phyloP scores from a whole-genome alignment of 2,113 vertebrate species.

The Cyanoliseus patagonus region DNA sequence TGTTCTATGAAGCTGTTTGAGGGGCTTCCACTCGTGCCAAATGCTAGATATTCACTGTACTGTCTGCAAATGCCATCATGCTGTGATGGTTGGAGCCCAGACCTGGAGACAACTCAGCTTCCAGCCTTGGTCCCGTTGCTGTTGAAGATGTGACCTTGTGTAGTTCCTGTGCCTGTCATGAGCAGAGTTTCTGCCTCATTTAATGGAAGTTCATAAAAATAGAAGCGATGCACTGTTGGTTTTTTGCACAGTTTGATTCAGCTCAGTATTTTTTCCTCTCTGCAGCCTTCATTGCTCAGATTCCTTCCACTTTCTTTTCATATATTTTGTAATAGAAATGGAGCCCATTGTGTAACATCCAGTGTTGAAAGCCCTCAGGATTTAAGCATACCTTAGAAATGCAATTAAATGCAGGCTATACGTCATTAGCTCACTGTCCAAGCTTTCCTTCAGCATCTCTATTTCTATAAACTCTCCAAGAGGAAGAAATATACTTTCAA shows the following conservation, averaged over 20 bases:
- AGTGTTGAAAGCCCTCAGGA: neutral
- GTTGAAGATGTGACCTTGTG: neutral
- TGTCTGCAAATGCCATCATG: neutral
- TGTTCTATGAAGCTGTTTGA: neutral
- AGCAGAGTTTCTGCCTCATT: neutral
- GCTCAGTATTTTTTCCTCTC: neutral
- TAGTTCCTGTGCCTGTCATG: neutral
- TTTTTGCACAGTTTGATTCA: neutral
- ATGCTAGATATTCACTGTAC: neutral
- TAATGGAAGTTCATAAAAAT: neutral
- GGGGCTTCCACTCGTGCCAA: neutral
- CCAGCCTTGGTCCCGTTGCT: neutral
- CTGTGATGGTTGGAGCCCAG: neutral
- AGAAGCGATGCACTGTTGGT: neutral
- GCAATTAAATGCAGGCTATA: neutral
- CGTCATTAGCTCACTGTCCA: neutral
- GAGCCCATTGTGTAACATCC: fast-evolving
- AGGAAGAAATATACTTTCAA: neutral
- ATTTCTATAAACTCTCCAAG: neutral
- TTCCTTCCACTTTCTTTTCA: neutral
- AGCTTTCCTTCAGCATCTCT: neutral
- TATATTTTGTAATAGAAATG: neutral
- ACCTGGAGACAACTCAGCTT: neutral
- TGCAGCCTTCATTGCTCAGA: neutral
- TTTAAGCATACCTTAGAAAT: neutral